phyloP scores from a whole-genome alignment of 1,140 invertebrate species.

The Oryctes rhinoceros region DNA sequence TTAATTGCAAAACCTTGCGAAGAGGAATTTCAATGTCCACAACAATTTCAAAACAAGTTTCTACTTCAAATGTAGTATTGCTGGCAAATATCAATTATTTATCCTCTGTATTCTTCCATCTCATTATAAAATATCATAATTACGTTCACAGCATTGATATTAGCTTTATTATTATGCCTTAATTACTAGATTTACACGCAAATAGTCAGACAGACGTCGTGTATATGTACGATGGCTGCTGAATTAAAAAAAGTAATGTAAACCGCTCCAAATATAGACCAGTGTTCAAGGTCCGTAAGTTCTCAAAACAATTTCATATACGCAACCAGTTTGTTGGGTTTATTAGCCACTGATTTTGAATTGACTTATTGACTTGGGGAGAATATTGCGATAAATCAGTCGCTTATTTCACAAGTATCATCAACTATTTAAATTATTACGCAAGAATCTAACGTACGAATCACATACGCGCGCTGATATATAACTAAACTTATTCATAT shows the following conservation, averaged over 20 bases:
- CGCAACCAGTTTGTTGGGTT: conserved; percentile 20
- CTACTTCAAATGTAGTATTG: too few species aligned
- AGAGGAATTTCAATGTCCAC: too few species aligned
- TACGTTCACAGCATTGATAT: not conserved
- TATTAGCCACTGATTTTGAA: conserved; percentile 8
- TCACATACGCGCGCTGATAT: too few species aligned
- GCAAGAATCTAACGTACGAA: too few species aligned
- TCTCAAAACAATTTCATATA: conserved; percentile 23
- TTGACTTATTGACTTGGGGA: too few species aligned
- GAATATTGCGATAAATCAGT: too few species aligned
- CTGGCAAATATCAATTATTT: too few species aligned
- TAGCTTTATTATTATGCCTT: not conserved
- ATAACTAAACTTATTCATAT: too few species aligned
- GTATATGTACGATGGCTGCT: not conserved
- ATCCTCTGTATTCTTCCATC: not conserved
- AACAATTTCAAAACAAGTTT: too few species aligned
- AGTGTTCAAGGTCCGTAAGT: conserved; percentile 21
- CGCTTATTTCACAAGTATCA: too few species aligned
- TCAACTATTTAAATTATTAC: too few species aligned
- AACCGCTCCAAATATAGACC: conserved; percentile 18
- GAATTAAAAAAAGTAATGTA: conserved; percentile 8
- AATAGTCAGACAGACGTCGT: not conserved
- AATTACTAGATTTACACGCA: not conserved
- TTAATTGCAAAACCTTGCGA: too few species aligned
- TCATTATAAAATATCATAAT: conserved; percentile 3